These are phyloP conservation scores for Steatocranus sp. DNA, from an alignment of 2,797 vertebrate genomes.

Conservation along the genomic window DNA sequence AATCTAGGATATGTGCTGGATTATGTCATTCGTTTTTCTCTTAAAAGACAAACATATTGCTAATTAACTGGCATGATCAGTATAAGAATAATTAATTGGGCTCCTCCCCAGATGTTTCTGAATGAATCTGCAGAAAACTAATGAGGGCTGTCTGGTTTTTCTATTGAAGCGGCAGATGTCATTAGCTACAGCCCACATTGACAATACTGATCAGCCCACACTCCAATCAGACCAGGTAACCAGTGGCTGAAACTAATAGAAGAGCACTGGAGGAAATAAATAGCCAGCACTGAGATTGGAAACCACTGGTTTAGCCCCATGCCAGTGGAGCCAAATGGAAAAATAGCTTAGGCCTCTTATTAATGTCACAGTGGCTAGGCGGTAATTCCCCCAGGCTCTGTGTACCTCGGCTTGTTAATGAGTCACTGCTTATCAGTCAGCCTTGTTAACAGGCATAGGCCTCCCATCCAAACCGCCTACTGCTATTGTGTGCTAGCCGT, in stretches of 20 bases:
- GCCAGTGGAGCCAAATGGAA: constrained; percentile 59
- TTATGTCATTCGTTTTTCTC: background rate
- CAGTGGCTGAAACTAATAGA: constrained; percentile 43
- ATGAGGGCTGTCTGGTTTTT: constrained; percentile 35
- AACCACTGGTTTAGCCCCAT: constrained; percentile 39
- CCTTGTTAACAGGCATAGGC: constrained; percentile 71
- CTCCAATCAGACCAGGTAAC: constrained; percentile 37
- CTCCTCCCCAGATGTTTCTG: constrained; percentile 53
- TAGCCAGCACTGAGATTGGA: constrained; percentile 41
- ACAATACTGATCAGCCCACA: constrained; percentile 14
- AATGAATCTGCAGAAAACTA: constrained; percentile 38
- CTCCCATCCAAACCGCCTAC: constrained; percentile 63
- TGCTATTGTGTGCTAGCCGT: constrained; percentile 56
- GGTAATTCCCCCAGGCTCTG: constrained; percentile 65
- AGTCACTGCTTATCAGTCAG: constrained; percentile 72
- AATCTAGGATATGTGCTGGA: background rate
- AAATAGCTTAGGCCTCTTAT: constrained; percentile 69
- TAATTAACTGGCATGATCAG: constrained; percentile 45
- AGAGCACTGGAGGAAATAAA: constrained; percentile 47
- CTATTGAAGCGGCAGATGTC: constrained; percentile 33
- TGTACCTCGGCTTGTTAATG: constrained; percentile 72
- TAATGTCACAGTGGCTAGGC: constrained; percentile 71
- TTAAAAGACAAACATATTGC: constrained; percentile 12
- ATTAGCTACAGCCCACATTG: constrained; percentile 29
- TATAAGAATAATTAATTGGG: constrained; percentile 31